These are phyloP conservation scores for Potamarius usumacintae DNA, from an alignment of 2,113 vertebrate genomes.

Conservation along the genomic window DNA sequence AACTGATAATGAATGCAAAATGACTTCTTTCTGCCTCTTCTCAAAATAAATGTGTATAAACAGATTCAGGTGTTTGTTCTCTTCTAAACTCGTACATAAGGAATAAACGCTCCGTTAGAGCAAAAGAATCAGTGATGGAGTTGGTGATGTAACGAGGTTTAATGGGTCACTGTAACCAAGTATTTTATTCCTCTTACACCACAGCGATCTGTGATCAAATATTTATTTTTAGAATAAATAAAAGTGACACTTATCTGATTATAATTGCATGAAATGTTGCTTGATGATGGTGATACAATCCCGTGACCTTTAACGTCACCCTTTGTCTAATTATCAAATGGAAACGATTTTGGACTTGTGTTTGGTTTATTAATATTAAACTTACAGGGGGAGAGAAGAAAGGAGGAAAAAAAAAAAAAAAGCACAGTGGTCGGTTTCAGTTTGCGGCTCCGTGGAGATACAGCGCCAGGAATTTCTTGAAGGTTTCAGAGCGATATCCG, in stretches of 20 bases:
- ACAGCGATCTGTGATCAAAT: background rate
- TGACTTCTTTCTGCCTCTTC: conserved; percentile 21
- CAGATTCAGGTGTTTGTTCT: background rate
- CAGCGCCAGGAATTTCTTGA: conserved; percentile 91
- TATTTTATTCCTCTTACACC: no score
- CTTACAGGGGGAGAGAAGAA: background rate
- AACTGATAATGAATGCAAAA: conserved; percentile 26
- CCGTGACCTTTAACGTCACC: background rate
- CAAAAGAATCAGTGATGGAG: background rate
- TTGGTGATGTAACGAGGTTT: background rate
- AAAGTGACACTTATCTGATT: background rate
- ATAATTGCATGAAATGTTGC: background rate
- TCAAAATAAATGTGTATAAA: conserved; percentile 41
- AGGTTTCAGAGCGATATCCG: conserved; percentile 86
- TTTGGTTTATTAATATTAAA: background rate
- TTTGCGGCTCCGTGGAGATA: conserved; percentile 81
- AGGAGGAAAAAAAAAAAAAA: background rate
- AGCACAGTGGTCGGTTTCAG: conserved; percentile 41
- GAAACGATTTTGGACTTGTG: background rate
- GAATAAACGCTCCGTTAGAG: background rate
- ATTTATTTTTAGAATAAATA: background rate
- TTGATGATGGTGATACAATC: background rate
- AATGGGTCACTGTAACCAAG: background rate
- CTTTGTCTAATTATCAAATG: background rate
- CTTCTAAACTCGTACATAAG: background rate